Evolutionary conservation across 2,888 invertebrate species (phyloP), one percentile per base, ranked within the genome.

Genomic region (Sycophila texana): DNA sequence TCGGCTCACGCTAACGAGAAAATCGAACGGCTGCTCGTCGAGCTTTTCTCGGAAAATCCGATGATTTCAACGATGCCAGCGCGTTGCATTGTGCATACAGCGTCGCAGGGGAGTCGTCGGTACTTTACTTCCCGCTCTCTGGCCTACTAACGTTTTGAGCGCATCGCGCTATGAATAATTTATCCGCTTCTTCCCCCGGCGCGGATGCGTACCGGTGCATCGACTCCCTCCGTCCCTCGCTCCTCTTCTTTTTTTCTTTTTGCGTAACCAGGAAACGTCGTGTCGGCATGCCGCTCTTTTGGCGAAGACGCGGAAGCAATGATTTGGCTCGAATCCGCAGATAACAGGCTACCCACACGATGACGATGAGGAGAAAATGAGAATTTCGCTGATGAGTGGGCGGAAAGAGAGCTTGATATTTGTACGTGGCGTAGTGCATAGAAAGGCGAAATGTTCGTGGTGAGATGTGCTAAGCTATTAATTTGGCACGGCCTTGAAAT

Each of bases 121-220:
- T 49, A 20, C 20, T 66, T 22, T 22, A 65, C 7, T 47, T 16
- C 51, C 51, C 53, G 18, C 58, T 55, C 63, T 47, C 20, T 79
- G 75, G 81, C 77, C 76, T 70, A 77, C 76, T 80, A 78, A 83
- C 79, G 72, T 81, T 82, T 77, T 49, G 49, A 53, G 65, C 79
- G 47, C 16, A 16, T 39, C 75, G 73, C 61, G 84, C 82, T 81
- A 77, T 80, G 74, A 82, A 82, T 84, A 80, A 77, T 82, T 82
- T 80, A 81, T 72, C 16, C 49, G 58, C 55, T 60, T 12, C 39
- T 63, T 47, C 55, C 51, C 49, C 47, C 68, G 30, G 39, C 73
- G 13, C n/a, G 55, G 22, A 30, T 47, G 22, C 60, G 18, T 26
- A 60, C 73, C 73, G 73, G 72, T 77, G 67, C 77, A 77, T 73